Percentiles rank a stretch among this genome's conserved stretches.
These are phyloP conservation scores for Metopia argyrocephala DNA, from an alignment of 2,888 invertebrate species.

Conservation along the genomic window DNA sequence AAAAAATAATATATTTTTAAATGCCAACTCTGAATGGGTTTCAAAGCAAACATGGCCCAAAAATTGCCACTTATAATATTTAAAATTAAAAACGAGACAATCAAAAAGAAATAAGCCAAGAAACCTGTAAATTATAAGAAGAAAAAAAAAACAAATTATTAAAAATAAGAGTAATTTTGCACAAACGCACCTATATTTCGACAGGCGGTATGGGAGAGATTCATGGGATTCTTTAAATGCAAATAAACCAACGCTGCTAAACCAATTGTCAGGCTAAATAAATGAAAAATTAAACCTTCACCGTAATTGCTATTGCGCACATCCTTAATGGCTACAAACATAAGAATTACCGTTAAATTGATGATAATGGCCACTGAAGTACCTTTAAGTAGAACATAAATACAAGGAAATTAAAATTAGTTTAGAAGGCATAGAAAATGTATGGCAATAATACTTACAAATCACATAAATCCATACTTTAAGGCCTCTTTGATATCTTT, in stretches of 20 bases:
- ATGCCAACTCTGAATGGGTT: constrained; percentile 68
- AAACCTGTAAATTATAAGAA: constrained; percentile 65
- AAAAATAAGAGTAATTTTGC: neutral
- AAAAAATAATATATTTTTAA: constrained; percentile 67
- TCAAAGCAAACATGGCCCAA: constrained; percentile 68
- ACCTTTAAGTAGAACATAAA: constrained; percentile 66
- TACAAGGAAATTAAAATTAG: too few relatives aligned
- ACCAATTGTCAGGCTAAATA: constrained; percentile 69
- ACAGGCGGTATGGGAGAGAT: constrained; percentile 70
- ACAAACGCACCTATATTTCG: constrained; percentile 69
- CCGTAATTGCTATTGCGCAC: constrained; percentile 73
- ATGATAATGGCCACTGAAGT: constrained; percentile 71
- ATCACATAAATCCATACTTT: constrained; percentile 73
- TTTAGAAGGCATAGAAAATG: too few relatives aligned
- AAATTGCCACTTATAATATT: constrained; percentile 72
- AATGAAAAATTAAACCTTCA: constrained; percentile 71
- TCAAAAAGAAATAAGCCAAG: constrained; percentile 71
- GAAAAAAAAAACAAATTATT: neutral
- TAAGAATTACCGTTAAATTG: constrained; percentile 69
- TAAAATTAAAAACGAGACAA: constrained; percentile 71
- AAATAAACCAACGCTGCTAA: constrained; percentile 70
- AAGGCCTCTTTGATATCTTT: constrained; percentile 72
- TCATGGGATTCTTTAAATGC: constrained; percentile 72
- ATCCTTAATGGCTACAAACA: constrained; percentile 69
- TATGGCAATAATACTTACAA: constrained; percentile 66